Evolutionary conservation across 2,113 vertebrate genomes (phyloP), one percentile per base, ranked within the genome.

Genomic region (Cephalopholis sonnerati): DNA sequence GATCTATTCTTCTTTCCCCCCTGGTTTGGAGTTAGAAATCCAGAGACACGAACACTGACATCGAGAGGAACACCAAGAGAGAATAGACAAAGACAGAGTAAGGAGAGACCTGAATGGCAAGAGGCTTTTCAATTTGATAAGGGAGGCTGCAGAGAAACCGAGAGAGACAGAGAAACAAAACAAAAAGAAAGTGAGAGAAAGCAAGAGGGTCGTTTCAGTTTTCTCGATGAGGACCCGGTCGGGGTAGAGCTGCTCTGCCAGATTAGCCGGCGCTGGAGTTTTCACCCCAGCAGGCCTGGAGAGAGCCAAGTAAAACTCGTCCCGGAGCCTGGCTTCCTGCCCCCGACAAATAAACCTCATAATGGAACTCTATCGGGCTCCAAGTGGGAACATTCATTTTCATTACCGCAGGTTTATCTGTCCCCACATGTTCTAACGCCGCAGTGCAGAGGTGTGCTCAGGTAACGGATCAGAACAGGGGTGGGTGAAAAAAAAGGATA

Each of bases 381-480:
- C 71, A 76, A 90, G 69, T 79, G 82, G 83, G 79, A 80, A 79
- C 84, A 90, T 93, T 93, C 32, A 79, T 92, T 91, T 90, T 92
- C 91, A 89, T 93, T 91, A 92, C 59, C 13, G 20, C 72, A 59
- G 79, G 65, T 86, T 88, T 85, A 84, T 89, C 85, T 71, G 81
- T 86, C 83, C 68, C 81, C 41, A 58, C 85, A 85, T 76, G 82
- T 61, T 67, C 48, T 67, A 53, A 77, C 24, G 67, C 82, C 50
- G 64, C 84, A 85, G 79, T 85, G 85, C 76, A 80, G 83, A 68
- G 77, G 62, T 87, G 70, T 29, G 53, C 61, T 72, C 74, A 67
- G 81, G 83, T 81, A 77, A 72, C 15, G 29, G 36, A 73, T 74
- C 58, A 81, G 32, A 51, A 44, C 11, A 12, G 41, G 63, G 20